Evolutionary conservation across 2,888 invertebrate genomes (phyloP).

Genomic region (Platycheirus rosarum): DNA sequence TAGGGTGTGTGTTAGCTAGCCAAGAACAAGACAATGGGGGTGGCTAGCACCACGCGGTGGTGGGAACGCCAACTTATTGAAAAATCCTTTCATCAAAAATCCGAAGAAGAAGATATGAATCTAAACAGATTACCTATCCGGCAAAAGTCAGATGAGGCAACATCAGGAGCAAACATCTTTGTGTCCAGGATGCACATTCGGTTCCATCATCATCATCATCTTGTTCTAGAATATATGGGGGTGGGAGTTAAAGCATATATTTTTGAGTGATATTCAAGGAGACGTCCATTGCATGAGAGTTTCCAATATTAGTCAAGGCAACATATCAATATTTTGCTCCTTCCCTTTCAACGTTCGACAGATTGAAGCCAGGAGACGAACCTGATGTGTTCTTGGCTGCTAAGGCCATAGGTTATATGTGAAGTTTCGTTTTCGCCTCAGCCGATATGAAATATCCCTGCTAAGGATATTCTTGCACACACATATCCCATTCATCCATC

Average conservation of each 20-base stretch:
- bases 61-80: conserved; percentile 10
- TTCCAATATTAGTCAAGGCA: conserved; percentile 68
- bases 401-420: conserved; percentile 53
- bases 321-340: conserved; percentile 65
- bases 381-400: conserved; percentile 29
- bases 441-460: conserved; percentile 49
- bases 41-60: background rate
- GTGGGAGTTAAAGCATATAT: conserved; percentile 44
- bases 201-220: conserved; percentile 50
- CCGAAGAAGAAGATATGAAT: conserved; percentile 61
- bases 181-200: conserved; percentile 68
- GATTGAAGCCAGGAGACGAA: conserved; percentile 60
- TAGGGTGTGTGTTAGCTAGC: conserved; percentile 17
- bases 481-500: conserved; percentile 53
- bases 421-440: conserved; percentile 55
- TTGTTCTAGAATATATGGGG: background rate
- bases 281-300: conserved; percentile 74
- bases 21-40: conserved; percentile 36
- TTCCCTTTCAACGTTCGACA: conserved; percentile 50
- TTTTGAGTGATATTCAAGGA: conserved; percentile 76
- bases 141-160: conserved; percentile 56
- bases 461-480: conserved; percentile 65
- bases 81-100: conserved; percentile 66
- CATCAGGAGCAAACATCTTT: conserved; percentile 49
- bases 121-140: conserved; percentile 69